A percentile compares a stretch with the other conserved stretches of the same genome.
Conservation (phyloP, 2,113 vertebrate genomes). For the Corydoras maculifer region DNA sequence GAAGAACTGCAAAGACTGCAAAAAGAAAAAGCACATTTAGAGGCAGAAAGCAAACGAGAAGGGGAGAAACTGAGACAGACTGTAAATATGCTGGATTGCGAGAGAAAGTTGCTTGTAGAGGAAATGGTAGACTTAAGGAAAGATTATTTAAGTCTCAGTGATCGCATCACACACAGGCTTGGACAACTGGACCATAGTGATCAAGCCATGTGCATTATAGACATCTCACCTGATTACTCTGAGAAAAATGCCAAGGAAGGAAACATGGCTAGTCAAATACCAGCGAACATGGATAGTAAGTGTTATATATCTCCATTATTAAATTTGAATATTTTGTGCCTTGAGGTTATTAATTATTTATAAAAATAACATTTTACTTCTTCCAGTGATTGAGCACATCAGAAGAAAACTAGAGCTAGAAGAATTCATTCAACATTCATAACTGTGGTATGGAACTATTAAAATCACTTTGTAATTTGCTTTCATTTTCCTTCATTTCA, state of each 20-base stretch:
- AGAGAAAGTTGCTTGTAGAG: conserved; percentile 33
- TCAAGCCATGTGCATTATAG: conserved; percentile 26
- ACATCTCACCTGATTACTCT: conserved; percentile 17
- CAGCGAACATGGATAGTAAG: conserved; percentile 15
- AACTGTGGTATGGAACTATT: too few species aligned
- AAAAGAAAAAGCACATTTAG: conserved; percentile 22
- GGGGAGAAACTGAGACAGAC: conserved; percentile 27
- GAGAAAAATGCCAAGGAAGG: neutral
- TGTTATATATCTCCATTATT: neutral
- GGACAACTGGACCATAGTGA: conserved; percentile 29
- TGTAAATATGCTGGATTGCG: conserved; percentile 28
- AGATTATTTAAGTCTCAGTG: conserved; percentile 45
- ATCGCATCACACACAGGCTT: conserved; percentile 42
- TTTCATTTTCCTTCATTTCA: too few species aligned
- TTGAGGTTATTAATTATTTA: neutral
- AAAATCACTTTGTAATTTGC: too few species aligned
- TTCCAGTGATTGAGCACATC: neutral
- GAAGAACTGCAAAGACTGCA: conserved; percentile 27
- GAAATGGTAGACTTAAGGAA: conserved; percentile 42
- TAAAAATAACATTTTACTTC: too few species aligned
- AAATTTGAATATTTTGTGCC: neutral
- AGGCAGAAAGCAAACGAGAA: conserved; percentile 15
- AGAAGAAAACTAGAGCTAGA: neutral
- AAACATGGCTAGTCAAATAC: neutral
- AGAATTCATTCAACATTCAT: too few species aligned